Evolutionary conservation across 1,140 invertebrate genomes (phyloP).

Genomic region (Centruroides sculpturatus): DNA sequence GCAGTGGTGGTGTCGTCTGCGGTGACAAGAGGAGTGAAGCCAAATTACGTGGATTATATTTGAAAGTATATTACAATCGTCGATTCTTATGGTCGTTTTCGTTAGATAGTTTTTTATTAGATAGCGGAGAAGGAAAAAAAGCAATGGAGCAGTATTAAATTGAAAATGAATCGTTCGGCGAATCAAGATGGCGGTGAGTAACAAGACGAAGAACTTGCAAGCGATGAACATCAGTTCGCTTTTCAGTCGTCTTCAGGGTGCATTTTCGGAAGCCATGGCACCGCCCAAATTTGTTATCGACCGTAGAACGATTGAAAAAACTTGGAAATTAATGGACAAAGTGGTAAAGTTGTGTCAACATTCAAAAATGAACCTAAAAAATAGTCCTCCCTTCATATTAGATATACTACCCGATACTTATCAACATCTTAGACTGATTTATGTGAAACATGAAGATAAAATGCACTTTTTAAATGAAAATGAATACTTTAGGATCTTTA

Average conservation of each 20-base stretch:
- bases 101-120: too few relatives aligned
- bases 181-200: constrained; percentile 21
- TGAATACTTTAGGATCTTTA: constrained; percentile 90
- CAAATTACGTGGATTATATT: too few relatives aligned
- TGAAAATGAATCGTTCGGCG: too few relatives aligned
- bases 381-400: constrained; percentile 97
- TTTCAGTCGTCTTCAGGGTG: constrained; percentile 45
- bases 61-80: too few relatives aligned
- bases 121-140: too few relatives aligned
- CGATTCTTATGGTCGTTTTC: too few relatives aligned
- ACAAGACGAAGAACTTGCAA: constrained; percentile 16
- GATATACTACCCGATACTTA: constrained; percentile 99
- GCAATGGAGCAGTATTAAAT: too few relatives aligned
- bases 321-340: constrained; percentile 98
- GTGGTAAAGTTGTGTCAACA: constrained; percentile 97
- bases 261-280: constrained; percentile 70
- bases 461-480: constrained; percentile 80
- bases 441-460: constrained; percentile 90
- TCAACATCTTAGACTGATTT: constrained; percentile 84
- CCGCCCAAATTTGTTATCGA: constrained; percentile 54
- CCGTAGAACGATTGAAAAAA: constrained; percentile 88
- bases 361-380: constrained; percentile 97
- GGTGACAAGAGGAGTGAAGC: too few relatives aligned
- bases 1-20: too few relatives aligned
- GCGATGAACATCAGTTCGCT: constrained; percentile 20